These are phyloP conservation scores for Acomys russatus DNA, from an alignment of 2,797 vertebrate species.

Conservation along the genomic window DNA sequence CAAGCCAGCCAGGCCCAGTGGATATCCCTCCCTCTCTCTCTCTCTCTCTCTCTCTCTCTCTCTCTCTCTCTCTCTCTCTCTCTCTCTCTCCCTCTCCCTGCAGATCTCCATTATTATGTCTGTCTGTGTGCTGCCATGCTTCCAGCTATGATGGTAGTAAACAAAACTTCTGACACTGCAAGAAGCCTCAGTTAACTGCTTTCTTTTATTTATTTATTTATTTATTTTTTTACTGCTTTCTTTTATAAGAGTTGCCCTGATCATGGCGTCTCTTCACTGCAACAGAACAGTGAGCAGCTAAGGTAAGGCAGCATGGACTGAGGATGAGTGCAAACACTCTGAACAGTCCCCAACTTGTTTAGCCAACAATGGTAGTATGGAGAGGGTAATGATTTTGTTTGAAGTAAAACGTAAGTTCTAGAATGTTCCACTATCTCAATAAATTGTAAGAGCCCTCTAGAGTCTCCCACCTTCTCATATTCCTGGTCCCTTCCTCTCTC, in stretches of 20 bases:
- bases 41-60: no score
- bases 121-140: not conserved
- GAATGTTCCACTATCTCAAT: not conserved
- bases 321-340: not conserved
- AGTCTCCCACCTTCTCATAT: no score
- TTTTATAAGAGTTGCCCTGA: not conserved
- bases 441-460: not conserved
- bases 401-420: conserved; percentile 22
- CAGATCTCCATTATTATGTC: not conserved
- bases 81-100: not conserved
- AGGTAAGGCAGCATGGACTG: not conserved
- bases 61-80: not conserved
- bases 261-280: not conserved
- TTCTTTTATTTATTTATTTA: no score
- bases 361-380: not conserved
- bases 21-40: no score
- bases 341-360: not conserved
- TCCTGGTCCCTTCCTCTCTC: not conserved
- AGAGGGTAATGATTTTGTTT: not conserved
- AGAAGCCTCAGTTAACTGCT: not conserved
- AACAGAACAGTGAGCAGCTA: not conserved
- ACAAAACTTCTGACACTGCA: not conserved
- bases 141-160: not conserved
- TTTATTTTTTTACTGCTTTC: no score
- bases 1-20: not conserved